Base-by-base conservation (phyloP, 2,888 invertebrate species). In the Microctonus hyperodae region DNA sequence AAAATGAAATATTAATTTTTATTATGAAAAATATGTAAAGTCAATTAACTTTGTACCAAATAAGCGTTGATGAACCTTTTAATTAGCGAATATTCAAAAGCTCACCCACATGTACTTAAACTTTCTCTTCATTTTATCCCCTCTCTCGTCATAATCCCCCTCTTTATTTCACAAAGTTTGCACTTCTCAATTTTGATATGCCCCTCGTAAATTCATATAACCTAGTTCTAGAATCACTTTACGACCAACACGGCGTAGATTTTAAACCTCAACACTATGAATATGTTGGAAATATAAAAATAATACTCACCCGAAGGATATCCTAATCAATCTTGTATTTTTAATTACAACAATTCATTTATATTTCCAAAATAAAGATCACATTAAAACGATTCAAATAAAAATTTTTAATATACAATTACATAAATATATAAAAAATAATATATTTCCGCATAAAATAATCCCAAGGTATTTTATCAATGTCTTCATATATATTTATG, bases 131-230 rank as follows among this genome's bases (percentile, higher is more conserved):
- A 59, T 28, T 40, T 25, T 4, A n/a, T 5, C 9, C 44, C 0
- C 6, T 44, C 20, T 44, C 16, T 5, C 6, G 7, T 44, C 16
- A 44, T 16, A 16, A 16, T n/a, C 44, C n/a, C 40, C 16, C 9
- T 7, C 16, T 44, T 44, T 16, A 16, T 44, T 44, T 16, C 16
- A 28, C 51, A 11, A 51, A 28, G n/a, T 51, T 51, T 11, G 51
- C 51, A 51, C 51, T 28, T 13, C 51, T 28, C 13, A 25, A n/a
- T 51, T 37, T 57, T 33, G 22, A 37, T 40, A 61, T 61, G 7
- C 25, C 28, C 33, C 28, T 60, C 40, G 55, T 63, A 63, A 63
- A 63, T 63, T 63, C 40, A 53, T 37, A 55, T 55, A 63, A 40
- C 55, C 63, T 16, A 63, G 63, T 63, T 63, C 55, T 28, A 28